Conservation (phyloP, 2,888 invertebrate species). For the Stenchaetothrips biformis region DNA sequence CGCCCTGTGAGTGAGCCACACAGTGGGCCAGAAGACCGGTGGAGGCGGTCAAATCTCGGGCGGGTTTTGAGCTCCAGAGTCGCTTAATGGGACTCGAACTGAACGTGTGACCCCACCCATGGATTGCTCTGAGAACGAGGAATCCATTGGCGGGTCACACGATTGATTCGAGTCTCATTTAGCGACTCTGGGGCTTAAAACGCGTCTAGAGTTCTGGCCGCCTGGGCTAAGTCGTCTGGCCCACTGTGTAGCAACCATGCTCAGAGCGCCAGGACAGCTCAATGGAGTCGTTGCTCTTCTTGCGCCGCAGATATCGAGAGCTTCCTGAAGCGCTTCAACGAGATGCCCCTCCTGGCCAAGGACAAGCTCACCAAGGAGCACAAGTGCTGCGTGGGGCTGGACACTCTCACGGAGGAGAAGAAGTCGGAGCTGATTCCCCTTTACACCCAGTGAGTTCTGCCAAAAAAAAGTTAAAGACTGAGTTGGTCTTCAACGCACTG, state of each 20-base stretch:
- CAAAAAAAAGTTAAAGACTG: too few relatives aligned
- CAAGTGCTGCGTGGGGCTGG: conserved; percentile 8
- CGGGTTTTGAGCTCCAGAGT: too few relatives aligned
- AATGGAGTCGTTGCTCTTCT: background rate
- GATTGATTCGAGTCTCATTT: too few relatives aligned
- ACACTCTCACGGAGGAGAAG: background rate
- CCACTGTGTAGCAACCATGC: background rate
- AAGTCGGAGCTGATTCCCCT: background rate
- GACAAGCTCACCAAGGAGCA: conserved; percentile 11
- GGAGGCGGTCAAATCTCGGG: too few relatives aligned
- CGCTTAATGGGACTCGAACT: too few relatives aligned
- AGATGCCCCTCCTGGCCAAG: background rate
- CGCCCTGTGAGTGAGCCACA: background rate
- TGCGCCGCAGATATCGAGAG: background rate
- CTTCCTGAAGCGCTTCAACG: conserved; percentile 6
- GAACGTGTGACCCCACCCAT: too few relatives aligned
- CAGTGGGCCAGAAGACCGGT: background rate
- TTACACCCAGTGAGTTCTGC: background rate
- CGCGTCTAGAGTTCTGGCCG: background rate
- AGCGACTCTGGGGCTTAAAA: background rate
- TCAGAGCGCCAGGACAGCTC: background rate
- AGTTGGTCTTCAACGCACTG: too few relatives aligned
- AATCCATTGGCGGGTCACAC: too few relatives aligned
- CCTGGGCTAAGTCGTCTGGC: background rate
- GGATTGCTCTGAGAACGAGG: too few relatives aligned